A percentile compares a stretch with the other conserved stretches of the same genome.
phyloP scores from a whole-genome alignment of 92 coral and sea anemone species.

The Porites lobata region DNA sequence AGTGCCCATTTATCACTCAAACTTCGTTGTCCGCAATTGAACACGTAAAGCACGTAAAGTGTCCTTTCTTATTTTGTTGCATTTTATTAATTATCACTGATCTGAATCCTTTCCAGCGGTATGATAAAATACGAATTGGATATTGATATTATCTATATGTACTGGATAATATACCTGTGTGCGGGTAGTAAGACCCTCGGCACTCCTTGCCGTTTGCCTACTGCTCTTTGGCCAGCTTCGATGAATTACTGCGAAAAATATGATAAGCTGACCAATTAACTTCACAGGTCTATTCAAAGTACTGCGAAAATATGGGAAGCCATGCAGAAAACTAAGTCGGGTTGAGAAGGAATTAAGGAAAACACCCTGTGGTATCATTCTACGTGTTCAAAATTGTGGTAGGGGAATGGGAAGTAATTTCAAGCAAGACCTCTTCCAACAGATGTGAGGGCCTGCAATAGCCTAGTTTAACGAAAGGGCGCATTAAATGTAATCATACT shows the following conservation, averaged over 20 bases:
- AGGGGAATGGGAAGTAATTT: too few relatives aligned
- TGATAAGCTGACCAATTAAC: too few relatives aligned
- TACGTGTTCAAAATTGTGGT: too few relatives aligned
- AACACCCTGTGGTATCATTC: too few relatives aligned
- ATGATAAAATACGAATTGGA: background rate
- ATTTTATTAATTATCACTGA: too few relatives aligned
- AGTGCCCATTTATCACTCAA: too few relatives aligned
- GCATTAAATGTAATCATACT: background rate
- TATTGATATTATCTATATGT: background rate
- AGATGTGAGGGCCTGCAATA: background rate
- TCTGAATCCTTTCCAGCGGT: background rate
- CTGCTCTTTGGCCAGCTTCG: constrained; percentile 36
- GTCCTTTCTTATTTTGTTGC: too few relatives aligned
- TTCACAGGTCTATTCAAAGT: background rate
- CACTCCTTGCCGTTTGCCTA: constrained; percentile 35
- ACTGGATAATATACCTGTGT: constrained; percentile 17
- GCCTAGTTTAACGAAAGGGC: background rate
- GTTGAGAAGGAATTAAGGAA: background rate
- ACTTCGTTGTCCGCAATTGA: too few relatives aligned
- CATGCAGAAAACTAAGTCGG: background rate
- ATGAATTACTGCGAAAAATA: background rate
- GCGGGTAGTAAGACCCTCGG: constrained; percentile 23
- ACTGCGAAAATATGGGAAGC: background rate
- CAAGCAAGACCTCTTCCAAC: background rate
- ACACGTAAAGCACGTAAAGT: too few relatives aligned